Base-by-base conservation (phyloP, 2,113 vertebrate genomes). In the Donacobius atricapilla region DNA sequence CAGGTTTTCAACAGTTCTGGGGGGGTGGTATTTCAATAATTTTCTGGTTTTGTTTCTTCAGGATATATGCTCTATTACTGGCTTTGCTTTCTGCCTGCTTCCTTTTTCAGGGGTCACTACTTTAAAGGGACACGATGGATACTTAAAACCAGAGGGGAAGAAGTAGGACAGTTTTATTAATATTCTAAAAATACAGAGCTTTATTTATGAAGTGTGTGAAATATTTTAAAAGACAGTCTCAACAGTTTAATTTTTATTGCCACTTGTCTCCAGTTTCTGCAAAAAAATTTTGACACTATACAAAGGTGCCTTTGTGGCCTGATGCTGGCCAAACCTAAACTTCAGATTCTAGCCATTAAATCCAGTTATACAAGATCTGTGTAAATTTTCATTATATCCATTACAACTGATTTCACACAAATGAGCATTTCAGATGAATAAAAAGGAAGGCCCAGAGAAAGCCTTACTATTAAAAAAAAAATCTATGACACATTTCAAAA, bases 171-270 rank as follows among this genome's bases (percentile, higher is more conserved):
- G 64, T 82, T 96, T 96, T 97, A 95, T 96, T 96, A 94, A 96
- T 96, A 93, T 79, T 81, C 82, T 96, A 93, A 94, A 96, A 97
- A 81, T 69, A 89, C 57, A 81, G 76, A 65, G 25, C 60, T 92
- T 86, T 96, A 95, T 93, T 97, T 97, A 97, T 97, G 85, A 96
- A 96, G 91, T 97, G 94, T 81, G 70, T 5, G 15, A 97, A 96
- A 65, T 89, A 90, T 93, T 97, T 97, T 87, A 85, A 93, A 96
- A 93, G 92, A 97, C 72, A 96, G 93, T 89, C 91, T 97, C 95
- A 96, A 83, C 86, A 89, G 92, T 97, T 97, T 86, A 80, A 93
- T 94, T 97, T 97, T 97, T 96, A 94, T 87, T 95, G 94, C 94
- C 66, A 76, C 89, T 96, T 96, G 95, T 97, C 94, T 92, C 89